phyloP scores from a whole-genome alignment of 2,797 vertebrate species.

The Agapornis canus region DNA sequence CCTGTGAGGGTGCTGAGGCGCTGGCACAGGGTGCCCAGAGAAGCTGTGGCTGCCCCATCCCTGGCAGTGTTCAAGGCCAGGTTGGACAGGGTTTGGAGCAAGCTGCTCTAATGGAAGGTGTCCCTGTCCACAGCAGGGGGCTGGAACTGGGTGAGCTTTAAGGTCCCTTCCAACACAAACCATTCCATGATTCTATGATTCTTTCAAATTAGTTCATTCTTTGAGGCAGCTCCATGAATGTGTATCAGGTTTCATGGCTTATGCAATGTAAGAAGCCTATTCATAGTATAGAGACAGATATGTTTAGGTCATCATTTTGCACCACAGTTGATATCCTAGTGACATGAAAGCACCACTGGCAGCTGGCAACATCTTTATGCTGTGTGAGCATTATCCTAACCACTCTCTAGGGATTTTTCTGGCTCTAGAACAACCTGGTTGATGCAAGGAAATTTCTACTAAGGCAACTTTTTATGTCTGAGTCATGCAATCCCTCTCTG shows the following conservation, averaged over 20 bases:
- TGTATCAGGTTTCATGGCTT: neutral
- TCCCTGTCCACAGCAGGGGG: neutral
- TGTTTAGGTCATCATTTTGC: neutral
- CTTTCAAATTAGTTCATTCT: neutral
- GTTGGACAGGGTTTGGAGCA: neutral
- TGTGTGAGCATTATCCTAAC: fast-evolving
- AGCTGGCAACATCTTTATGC: neutral
- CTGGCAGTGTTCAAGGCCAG: neutral
- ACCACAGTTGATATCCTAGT: neutral
- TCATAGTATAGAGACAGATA: fast-evolving
- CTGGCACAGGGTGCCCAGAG: no score
- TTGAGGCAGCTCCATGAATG: neutral
- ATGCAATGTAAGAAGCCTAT: neutral
- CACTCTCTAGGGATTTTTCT: neutral
- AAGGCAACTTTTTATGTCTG: neutral
- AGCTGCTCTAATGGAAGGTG: neutral
- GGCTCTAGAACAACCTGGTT: neutral
- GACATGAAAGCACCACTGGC: neutral
- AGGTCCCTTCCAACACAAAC: neutral
- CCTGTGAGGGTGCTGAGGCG: no score
- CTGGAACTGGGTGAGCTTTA: neutral
- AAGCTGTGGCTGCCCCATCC: neutral
- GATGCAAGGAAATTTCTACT: neutral
- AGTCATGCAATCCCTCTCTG: neutral
- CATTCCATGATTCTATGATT: neutral